phyloP scores from a whole-genome alignment of 2,113 vertebrate species.

The Erinaceus europaeus region DNA sequence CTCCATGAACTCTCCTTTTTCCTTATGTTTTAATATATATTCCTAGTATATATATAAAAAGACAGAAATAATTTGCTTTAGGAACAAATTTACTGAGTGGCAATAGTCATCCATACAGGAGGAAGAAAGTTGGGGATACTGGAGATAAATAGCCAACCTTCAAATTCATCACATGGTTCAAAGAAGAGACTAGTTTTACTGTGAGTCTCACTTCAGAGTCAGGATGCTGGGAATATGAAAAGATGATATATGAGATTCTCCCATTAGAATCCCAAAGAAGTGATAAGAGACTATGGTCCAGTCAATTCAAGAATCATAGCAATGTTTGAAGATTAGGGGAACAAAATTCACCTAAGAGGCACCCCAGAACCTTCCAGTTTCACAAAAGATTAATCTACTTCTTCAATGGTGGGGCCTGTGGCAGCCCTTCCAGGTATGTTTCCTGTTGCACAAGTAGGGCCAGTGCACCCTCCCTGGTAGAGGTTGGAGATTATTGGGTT shows the following conservation, averaged over 20 bases:
- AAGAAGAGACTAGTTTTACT: conserved; percentile 43
- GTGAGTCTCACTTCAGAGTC: conserved; percentile 27
- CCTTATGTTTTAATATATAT: not conserved
- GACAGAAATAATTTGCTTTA: conserved; percentile 50
- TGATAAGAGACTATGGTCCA: not conserved
- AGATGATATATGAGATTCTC: not conserved
- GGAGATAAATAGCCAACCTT: conserved; percentile 65
- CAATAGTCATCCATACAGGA: conserved; percentile 38
- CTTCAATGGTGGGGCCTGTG: conserved; percentile 72
- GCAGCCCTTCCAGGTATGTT: conserved; percentile 44
- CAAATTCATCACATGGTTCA: conserved; percentile 40
- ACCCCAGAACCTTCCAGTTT: conserved; percentile 25
- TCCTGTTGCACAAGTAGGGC: conserved; percentile 83
- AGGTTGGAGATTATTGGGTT: conserved; percentile 91
- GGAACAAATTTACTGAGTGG: conserved; percentile 69
- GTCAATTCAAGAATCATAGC: conserved; percentile 18
- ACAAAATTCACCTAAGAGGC: conserved; percentile 31
- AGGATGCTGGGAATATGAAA: not conserved
- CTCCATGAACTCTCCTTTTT: not conserved
- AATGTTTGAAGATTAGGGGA: conserved; percentile 9
- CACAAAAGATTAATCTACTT: conserved; percentile 63
- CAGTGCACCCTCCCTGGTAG: conserved; percentile 84
- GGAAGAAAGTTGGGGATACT: not conserved
- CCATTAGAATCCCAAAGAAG: conserved; percentile 1
- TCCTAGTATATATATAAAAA: conserved; percentile 30